These are phyloP conservation scores for Aphidius colemani DNA, from an alignment of 2,888 invertebrate species.

Conservation along the genomic window DNA sequence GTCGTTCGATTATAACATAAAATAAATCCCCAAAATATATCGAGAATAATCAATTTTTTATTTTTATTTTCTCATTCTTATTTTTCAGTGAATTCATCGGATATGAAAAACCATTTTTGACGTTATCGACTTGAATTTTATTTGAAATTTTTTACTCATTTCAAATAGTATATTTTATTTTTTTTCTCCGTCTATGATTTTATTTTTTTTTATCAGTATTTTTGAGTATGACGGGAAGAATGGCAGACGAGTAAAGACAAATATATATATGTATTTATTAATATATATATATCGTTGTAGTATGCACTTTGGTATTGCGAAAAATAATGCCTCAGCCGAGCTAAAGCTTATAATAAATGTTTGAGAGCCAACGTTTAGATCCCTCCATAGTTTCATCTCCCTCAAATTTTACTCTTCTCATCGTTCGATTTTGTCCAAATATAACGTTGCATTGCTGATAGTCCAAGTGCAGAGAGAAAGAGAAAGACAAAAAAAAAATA, in stretches of 20 bases:
- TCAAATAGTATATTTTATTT: not conserved
- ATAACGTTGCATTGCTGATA: conserved; percentile 49
- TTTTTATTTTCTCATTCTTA: not conserved
- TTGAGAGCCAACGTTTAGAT: conserved; percentile 41
- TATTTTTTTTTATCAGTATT: conserved; percentile 6
- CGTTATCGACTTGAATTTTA: conserved; percentile 22
- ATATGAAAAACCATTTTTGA: conserved; percentile 25
- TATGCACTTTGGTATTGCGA: conserved; percentile 24
- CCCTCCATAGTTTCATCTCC: conserved; percentile 20
- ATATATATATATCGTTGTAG: not conserved
- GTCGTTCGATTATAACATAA: conserved; percentile 45
- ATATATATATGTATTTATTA: conserved; percentile 3
- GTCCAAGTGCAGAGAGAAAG: conserved; percentile 27
- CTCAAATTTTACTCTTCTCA: conserved; percentile 33
- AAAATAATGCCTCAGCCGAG: conserved; percentile 40
- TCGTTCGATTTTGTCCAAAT: conserved; percentile 58
- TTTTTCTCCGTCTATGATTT: not conserved
- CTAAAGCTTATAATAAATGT: conserved; percentile 56
- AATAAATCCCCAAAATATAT: conserved; percentile 35
- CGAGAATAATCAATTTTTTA: conserved; percentile 40
- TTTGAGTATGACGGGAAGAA: conserved; percentile 31
- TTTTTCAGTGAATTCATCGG: conserved; percentile 23
- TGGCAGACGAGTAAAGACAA: conserved; percentile 30
- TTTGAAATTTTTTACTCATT: conserved; percentile 8
- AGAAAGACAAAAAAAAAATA: too few relatives aligned